Percentiles rank a stretch among this genome's conserved stretches.
Conservation (phyloP, 35 echinoderm and acorn worm species). For the Ophiothrix spiculata region DNA sequence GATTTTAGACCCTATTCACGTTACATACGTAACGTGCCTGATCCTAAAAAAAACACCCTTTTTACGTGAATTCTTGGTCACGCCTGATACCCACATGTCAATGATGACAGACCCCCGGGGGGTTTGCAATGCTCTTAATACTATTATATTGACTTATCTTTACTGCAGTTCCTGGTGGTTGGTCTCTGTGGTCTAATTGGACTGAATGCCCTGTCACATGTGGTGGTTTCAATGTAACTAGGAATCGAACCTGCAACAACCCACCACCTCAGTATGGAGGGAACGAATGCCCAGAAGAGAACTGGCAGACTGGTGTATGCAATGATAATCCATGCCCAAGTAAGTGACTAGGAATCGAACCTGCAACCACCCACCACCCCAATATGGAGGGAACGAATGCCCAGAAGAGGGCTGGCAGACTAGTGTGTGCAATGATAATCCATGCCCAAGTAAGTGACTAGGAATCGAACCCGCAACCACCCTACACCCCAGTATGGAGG, state of each 20-base stretch:
- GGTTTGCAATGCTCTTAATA: too few species aligned
- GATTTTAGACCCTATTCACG: too few species aligned
- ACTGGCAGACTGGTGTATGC: conserved; percentile 25
- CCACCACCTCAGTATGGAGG: conserved; percentile 58
- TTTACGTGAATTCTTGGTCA: too few species aligned
- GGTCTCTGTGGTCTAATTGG: conserved; percentile 59
- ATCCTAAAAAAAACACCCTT: too few species aligned
- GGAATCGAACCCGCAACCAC: too few species aligned
- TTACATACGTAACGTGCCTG: too few species aligned
- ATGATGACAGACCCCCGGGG: too few species aligned
- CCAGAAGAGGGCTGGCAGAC: conserved; percentile 21
- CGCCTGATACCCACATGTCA: too few species aligned
- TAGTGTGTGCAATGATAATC: conserved; percentile 45
- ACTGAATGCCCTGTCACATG: conserved; percentile 69
- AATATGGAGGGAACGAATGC: conserved; percentile 51
- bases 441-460: conserved; percentile 78
- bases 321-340: conserved; percentile 74
- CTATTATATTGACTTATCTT: not conserved
- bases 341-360: conserved; percentile 25
- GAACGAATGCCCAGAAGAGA: conserved; percentile 35
- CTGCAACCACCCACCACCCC: conserved; percentile 58
- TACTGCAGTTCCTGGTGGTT: conserved; percentile 67
- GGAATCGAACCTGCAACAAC: conserved; percentile 46
- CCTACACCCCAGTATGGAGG: too few species aligned
- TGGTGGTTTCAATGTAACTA: conserved; percentile 38